These are phyloP conservation scores for Gnathonemus longibarbis DNA, from an alignment of 2,113 vertebrate species.

Conservation along the genomic window DNA sequence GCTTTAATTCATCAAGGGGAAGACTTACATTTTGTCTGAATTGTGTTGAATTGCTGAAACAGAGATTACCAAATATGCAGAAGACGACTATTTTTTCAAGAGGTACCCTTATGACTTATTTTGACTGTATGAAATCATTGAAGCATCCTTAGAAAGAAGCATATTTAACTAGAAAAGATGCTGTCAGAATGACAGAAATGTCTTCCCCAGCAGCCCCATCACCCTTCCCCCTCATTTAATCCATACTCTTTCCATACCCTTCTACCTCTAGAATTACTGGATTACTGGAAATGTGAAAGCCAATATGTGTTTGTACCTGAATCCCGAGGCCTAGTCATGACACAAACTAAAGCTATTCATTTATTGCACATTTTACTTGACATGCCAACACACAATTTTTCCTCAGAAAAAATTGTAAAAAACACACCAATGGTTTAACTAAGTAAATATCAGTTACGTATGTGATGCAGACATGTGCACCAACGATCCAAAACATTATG, in stretches of 20 bases:
- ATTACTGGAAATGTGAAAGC: background rate
- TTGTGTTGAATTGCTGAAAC: background rate
- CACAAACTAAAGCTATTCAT: background rate
- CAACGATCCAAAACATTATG: no score
- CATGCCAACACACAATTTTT: background rate
- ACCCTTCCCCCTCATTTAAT: background rate
- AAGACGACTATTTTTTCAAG: background rate
- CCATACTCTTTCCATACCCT: background rate
- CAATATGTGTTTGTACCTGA: background rate
- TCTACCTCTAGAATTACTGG: background rate
- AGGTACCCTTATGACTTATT: background rate
- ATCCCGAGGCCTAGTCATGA: background rate
- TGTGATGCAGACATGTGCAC: background rate
- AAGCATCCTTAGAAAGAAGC: background rate
- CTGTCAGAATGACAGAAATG: background rate
- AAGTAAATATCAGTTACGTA: background rate
- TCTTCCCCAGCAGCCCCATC: background rate
- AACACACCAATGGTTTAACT: background rate
- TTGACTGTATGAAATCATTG: background rate
- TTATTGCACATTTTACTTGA: background rate
- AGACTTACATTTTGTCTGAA: background rate
- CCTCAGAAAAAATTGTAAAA: background rate
- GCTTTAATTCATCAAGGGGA: background rate
- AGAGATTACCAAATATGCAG: background rate
- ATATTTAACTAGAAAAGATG: background rate